Evolutionary conservation across 53 echinoderm and acorn worm genomes (phyloP).

Genomic region (Patiria pectinifera): DNA sequence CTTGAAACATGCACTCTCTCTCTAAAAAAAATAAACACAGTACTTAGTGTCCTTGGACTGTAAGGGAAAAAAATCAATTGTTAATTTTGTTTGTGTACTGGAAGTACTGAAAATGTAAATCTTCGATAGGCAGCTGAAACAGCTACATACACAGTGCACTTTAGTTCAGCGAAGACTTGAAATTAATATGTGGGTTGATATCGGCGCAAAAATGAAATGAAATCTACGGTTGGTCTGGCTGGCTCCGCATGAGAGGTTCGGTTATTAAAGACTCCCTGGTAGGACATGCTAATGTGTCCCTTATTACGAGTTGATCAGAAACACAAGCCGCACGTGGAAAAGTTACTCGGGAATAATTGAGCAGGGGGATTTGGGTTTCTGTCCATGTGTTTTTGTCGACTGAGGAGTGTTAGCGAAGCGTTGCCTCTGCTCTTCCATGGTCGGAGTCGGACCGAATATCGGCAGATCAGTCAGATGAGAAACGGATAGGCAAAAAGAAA

Average conservation of each 20-base stretch:
- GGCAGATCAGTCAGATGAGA: neutral
- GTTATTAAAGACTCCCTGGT: slow-evolving; percentile 57
- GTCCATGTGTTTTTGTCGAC: neutral
- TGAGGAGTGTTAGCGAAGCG: slow-evolving; percentile 20
- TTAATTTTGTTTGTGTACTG: neutral
- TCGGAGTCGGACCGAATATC: slow-evolving; percentile 1
- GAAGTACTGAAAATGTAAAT: neutral
- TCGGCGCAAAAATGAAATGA: slow-evolving; percentile 34
- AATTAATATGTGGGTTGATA: slow-evolving; percentile 27
- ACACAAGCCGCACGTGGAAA: slow-evolving; percentile 10
- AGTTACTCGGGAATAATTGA: slow-evolving; percentile 29
- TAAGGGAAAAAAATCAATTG: neutral
- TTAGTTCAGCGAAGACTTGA: neutral
- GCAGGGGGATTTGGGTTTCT: neutral
- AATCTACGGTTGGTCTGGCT: slow-evolving; percentile 48
- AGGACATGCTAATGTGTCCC: neutral
- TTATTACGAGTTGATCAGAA: slow-evolving; percentile 4
- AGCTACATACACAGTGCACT: neutral
- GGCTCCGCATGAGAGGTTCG: slow-evolving; percentile 41
- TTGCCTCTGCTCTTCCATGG: neutral
- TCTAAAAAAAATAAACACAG: neutral
- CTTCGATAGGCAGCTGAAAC: slow-evolving; percentile 7
- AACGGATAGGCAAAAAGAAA: neutral
- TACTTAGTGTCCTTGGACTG: neutral
- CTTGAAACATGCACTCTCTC: neutral